phyloP scores from a whole-genome alignment of 2,113 vertebrate species.

The Motacilla alba region DNA sequence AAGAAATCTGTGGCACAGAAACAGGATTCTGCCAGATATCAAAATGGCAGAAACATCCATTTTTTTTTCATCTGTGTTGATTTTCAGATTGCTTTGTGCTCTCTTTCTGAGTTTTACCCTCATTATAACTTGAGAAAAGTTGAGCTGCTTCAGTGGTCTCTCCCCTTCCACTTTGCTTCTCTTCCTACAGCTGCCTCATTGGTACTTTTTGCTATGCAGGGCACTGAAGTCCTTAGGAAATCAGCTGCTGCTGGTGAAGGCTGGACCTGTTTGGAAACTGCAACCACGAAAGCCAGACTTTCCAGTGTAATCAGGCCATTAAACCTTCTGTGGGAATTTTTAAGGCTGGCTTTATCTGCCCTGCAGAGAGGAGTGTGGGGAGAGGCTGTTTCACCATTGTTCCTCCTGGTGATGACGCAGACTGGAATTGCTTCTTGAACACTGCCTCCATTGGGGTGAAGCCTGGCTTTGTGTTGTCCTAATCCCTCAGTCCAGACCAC shows the following conservation, averaged over 20 bases:
- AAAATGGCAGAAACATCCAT: not conserved
- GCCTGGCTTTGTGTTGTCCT: not conserved
- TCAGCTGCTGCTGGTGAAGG: not conserved
- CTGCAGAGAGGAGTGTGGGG: not conserved
- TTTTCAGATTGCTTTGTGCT: not conserved
- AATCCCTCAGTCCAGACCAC: slow-evolving; percentile 11
- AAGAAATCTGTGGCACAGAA: not conserved
- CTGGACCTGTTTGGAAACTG: not conserved
- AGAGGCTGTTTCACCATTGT: not conserved
- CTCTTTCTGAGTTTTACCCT: not conserved
- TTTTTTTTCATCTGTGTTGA: not conserved
- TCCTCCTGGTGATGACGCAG: not conserved
- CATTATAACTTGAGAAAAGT: not conserved
- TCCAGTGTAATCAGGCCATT: not conserved
- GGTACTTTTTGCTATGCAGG: not conserved
- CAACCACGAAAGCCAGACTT: not conserved
- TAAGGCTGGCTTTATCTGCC: not conserved
- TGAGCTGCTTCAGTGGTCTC: not conserved
- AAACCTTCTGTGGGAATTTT: not conserved
- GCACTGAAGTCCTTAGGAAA: not conserved
- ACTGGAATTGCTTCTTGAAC: not conserved
- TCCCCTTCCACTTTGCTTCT: not conserved
- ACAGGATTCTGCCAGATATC: not conserved
- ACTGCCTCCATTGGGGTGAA: not conserved
- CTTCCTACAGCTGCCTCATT: not conserved